Conservation (phyloP, 2,113 vertebrate species). For the Labeo catla region DNA sequence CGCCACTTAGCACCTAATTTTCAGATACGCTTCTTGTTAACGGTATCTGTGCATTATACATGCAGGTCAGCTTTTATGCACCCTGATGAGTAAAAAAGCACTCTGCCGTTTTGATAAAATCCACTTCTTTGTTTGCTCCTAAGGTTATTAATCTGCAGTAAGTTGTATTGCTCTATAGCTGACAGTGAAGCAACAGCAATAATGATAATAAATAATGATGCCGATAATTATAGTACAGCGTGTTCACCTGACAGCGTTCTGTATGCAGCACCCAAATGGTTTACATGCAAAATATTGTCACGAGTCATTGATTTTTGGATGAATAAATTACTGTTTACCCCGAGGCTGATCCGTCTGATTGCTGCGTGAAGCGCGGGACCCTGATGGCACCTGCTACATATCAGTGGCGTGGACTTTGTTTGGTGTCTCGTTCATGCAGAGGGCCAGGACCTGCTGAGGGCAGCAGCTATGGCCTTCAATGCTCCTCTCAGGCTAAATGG, state of each 20-base stretch:
- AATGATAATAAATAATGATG: constrained; percentile 6
- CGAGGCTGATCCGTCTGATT: constrained; percentile 53
- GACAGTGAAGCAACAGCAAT: background rate
- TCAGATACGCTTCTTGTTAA: background rate
- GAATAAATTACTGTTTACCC: constrained; percentile 56
- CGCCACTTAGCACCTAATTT: background rate
- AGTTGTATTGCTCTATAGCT: background rate
- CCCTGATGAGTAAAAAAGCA: constrained; percentile 4
- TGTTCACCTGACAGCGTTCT: constrained; percentile 2
- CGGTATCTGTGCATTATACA: background rate
- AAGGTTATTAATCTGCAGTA: constrained; percentile 4
- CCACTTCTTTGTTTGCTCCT: background rate
- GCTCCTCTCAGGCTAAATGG: constrained; percentile 28
- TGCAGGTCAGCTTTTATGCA: background rate
- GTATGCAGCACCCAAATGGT: background rate
- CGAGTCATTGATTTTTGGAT: constrained; percentile 51
- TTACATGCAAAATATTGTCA: constrained; percentile 27
- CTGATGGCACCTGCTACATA: constrained; percentile 30
- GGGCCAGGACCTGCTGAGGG: constrained; percentile 6
- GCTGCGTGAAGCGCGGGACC: constrained; percentile 35
- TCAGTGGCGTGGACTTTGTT: constrained; percentile 31
- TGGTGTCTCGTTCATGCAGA: constrained; percentile 38
- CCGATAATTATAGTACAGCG: background rate
- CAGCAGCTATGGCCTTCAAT: background rate
- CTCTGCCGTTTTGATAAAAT: background rate